Percentiles rank a stretch among this genome's conserved stretches.
phyloP scores from a whole-genome alignment of 2,113 vertebrate species.

The Nansenia antarctica region DNA sequence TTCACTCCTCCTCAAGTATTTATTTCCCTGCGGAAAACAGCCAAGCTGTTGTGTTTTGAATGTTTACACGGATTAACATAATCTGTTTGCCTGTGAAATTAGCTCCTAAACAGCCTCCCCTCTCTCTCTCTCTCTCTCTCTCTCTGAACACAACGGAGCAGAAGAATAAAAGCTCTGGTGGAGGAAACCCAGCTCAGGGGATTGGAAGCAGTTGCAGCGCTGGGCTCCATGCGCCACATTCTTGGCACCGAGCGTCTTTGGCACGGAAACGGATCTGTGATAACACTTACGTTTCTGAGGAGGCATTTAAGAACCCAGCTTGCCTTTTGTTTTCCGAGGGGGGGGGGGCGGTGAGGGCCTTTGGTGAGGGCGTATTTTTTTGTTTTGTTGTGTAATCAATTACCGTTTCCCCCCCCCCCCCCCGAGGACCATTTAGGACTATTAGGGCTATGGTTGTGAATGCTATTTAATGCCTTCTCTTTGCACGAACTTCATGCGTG shows the following conservation, averaged over 20 bases:
- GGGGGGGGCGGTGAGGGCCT: slow-evolving; percentile 19
- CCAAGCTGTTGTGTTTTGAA: slow-evolving; percentile 77
- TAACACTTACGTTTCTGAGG: slow-evolving; percentile 55
- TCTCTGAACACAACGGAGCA: slow-evolving; percentile 59
- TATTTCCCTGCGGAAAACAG: slow-evolving; percentile 75
- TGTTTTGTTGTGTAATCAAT: slow-evolving; percentile 65
- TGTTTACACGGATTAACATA: slow-evolving; percentile 82
- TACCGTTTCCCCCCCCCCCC: slow-evolving; percentile 39
- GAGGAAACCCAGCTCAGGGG: slow-evolving; percentile 63
- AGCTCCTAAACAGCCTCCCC: slow-evolving; percentile 77
- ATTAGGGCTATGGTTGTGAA: slow-evolving; percentile 25
- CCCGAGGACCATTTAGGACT: slow-evolving; percentile 43
- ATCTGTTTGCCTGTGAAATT: slow-evolving; percentile 83
- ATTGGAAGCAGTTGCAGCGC: slow-evolving; percentile 38
- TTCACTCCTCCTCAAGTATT: slow-evolving; percentile 63
- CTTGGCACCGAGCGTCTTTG: slow-evolving; percentile 62
- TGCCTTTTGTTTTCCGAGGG: slow-evolving; percentile 54
- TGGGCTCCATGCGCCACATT: no score
- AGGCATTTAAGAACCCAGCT: slow-evolving; percentile 53
- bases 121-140: no score
- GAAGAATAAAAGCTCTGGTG: slow-evolving; percentile 69
- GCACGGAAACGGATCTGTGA: slow-evolving; percentile 59
- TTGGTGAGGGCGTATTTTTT: slow-evolving; percentile 41
- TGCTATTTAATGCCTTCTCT: neutral
- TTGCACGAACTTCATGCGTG: neutral